A percentile compares a stretch with the other conserved stretches of the same genome.
Evolutionary conservation across 2,113 vertebrate genomes (phyloP).

Genomic region (Emydura subglobosa): DNA sequence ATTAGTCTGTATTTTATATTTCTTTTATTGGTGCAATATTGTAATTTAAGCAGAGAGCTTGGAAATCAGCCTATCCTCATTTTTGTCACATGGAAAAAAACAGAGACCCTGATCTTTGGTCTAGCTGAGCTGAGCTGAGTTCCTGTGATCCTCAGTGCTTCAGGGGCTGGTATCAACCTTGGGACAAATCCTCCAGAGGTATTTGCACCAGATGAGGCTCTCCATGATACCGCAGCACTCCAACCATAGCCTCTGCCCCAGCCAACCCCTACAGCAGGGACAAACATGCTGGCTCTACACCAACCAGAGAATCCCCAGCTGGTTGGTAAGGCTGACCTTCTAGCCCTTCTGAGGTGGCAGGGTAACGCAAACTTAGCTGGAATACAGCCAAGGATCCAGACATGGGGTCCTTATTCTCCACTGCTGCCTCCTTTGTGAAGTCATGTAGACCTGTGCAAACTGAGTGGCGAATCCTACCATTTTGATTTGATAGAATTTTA

Average conservation of each 20-base stretch:
- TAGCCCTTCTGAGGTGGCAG: background rate
- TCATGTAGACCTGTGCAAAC: background rate
- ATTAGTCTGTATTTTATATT: background rate
- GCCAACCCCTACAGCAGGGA: background rate
- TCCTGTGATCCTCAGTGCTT: background rate
- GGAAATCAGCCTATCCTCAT: background rate
- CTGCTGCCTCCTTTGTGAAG: too few species aligned
- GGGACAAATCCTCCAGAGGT: background rate
- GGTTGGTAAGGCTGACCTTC: background rate
- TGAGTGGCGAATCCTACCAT: background rate
- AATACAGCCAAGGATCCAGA: too few species aligned
- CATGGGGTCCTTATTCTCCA: too few species aligned
- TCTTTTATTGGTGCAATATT: background rate
- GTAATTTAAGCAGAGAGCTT: background rate
- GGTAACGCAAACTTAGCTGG: too few species aligned
- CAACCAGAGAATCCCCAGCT: background rate
- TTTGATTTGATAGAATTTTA: background rate
- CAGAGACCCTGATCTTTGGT: background rate
- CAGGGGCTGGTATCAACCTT: background rate
- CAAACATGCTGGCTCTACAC: background rate
- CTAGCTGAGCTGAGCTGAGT: background rate
- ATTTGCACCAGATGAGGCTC: background rate
- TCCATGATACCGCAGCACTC: background rate
- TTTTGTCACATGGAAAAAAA: background rate
- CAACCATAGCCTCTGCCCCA: background rate